Conservation (phyloP, 2,888 invertebrate species). For the Nudaria mundana region DNA sequence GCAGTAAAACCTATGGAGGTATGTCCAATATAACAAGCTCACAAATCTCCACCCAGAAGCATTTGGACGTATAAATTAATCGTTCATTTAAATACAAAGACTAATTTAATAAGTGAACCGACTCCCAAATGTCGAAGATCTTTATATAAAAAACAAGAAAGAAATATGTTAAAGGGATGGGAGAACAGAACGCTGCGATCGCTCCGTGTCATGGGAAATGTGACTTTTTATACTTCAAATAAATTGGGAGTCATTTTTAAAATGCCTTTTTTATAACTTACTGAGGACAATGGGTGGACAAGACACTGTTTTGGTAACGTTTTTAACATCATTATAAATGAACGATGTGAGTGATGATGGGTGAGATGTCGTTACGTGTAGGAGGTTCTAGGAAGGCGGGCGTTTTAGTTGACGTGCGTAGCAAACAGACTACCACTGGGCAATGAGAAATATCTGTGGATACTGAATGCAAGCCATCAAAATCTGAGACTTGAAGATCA, state of each 20-base stretch:
- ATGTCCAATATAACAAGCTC: constrained; percentile 1
- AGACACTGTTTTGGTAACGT: constrained; percentile 75
- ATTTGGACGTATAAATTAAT: constrained; percentile 64
- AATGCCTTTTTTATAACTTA: constrained; percentile 58
- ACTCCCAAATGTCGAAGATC: constrained; percentile 74
- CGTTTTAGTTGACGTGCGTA: not conserved
- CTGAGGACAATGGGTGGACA: constrained; percentile 79
- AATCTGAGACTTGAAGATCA: too few species aligned
- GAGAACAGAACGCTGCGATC: constrained; percentile 59
- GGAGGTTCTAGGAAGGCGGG: constrained; percentile 24
- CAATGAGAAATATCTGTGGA: too few species aligned
- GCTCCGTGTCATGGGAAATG: constrained; percentile 73
- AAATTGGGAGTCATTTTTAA: constrained; percentile 79
- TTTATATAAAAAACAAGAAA: constrained; percentile 70
- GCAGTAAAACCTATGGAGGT: constrained; percentile 1
- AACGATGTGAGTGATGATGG: constrained; percentile 72
- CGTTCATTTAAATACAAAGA: constrained; percentile 79
- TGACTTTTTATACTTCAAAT: constrained; percentile 72
- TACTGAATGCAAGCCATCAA: too few species aligned
- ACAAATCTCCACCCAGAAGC: constrained; percentile 36
- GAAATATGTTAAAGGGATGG: constrained; percentile 68
- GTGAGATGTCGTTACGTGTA: constrained; percentile 18
- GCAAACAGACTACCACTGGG: not conserved
- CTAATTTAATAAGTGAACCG: constrained; percentile 80
- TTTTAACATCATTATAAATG: constrained; percentile 81